These are phyloP conservation scores for Bhutanitis thaidina DNA, from an alignment of 2,888 invertebrate genomes.

Conservation along the genomic window DNA sequence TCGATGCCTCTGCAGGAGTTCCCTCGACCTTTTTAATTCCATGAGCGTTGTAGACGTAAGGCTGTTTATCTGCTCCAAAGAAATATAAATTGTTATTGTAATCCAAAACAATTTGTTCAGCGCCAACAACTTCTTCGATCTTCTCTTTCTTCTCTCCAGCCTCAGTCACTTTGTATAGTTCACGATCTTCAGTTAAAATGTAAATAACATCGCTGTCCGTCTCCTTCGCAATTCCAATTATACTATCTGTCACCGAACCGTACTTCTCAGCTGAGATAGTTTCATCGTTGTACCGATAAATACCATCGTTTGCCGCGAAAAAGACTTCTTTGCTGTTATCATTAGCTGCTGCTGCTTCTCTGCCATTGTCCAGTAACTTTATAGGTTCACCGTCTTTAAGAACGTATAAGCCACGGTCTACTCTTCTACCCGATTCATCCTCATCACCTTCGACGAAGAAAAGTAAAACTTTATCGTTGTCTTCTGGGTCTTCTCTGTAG, in stretches of 20 bases:
- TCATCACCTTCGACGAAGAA: constrained; percentile 35
- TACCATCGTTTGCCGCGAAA: constrained; percentile 26
- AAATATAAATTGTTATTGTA: constrained; percentile 50
- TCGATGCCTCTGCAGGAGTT: constrained; percentile 38
- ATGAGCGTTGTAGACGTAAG: constrained; percentile 36
- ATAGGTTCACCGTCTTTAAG: constrained; percentile 23
- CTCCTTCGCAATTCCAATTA: constrained; percentile 28
- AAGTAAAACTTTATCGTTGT: not conserved
- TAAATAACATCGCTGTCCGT: constrained; percentile 39
- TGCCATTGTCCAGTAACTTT: constrained; percentile 26
- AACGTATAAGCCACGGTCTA: constrained; percentile 23
- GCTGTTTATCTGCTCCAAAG: constrained; percentile 38
- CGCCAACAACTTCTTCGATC: constrained; percentile 39
- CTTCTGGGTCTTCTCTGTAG: constrained; percentile 13
- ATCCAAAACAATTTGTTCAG: constrained; percentile 51
- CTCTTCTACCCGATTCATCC: constrained; percentile 20
- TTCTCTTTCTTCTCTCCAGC: constrained; percentile 46
- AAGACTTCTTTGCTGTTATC: constrained; percentile 21
- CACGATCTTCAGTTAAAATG: constrained; percentile 44
- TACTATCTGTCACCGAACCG: constrained; percentile 30
- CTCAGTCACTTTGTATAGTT: constrained; percentile 51
- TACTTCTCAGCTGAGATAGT: constrained; percentile 28
- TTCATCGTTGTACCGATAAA: constrained; percentile 24
- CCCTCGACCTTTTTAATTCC: constrained; percentile 44
- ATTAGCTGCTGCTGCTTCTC: constrained; percentile 22